A percentile compares a stretch with the other conserved stretches of the same genome.
These are phyloP conservation scores for Mastigias papua DNA, from an alignment of 30 jellyfish, hydroid and myxozoan species.

Conservation along the genomic window DNA sequence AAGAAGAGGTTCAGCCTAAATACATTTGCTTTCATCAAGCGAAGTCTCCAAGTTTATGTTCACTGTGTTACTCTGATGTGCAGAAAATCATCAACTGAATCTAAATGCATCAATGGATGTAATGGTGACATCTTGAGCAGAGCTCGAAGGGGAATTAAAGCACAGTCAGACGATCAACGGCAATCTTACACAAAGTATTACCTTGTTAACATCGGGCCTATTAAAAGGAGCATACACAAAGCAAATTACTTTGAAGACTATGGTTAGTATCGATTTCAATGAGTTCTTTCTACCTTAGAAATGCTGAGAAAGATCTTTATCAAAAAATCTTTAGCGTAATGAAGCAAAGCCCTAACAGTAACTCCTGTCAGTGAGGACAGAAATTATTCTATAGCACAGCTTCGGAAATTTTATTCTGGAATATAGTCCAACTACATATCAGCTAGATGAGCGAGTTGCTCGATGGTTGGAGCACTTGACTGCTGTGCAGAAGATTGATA, in stretches of 20 bases:
- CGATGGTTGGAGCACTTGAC: background rate
- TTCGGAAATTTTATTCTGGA: too few species aligned
- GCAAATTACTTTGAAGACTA: too few species aligned
- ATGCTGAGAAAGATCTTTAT: too few species aligned
- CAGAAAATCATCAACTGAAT: conserved; percentile 53
- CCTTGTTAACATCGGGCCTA: conserved; percentile 39
- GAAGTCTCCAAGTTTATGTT: conserved; percentile 27
- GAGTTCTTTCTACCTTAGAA: too few species aligned
- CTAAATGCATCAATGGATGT: conserved; percentile 42
- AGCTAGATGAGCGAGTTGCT: too few species aligned
- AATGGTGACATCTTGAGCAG: conserved; percentile 36
- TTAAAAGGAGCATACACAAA: too few species aligned
- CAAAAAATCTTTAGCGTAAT: too few species aligned
- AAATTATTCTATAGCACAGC: too few species aligned
- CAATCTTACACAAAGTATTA: conserved; percentile 21
- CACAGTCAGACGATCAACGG: background rate
- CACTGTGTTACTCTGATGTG: conserved; percentile 58
- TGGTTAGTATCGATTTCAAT: too few species aligned
- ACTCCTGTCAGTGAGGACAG: too few species aligned
- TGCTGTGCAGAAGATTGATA: background rate
- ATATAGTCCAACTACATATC: too few species aligned
- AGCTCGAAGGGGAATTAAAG: conserved; percentile 36
- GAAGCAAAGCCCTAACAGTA: too few species aligned
- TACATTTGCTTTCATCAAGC: conserved; percentile 39
- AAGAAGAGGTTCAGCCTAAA: conserved; percentile 32